Evolutionary conservation across 2,797 vertebrate species (phyloP).

Genomic region (Natrix natrix): DNA sequence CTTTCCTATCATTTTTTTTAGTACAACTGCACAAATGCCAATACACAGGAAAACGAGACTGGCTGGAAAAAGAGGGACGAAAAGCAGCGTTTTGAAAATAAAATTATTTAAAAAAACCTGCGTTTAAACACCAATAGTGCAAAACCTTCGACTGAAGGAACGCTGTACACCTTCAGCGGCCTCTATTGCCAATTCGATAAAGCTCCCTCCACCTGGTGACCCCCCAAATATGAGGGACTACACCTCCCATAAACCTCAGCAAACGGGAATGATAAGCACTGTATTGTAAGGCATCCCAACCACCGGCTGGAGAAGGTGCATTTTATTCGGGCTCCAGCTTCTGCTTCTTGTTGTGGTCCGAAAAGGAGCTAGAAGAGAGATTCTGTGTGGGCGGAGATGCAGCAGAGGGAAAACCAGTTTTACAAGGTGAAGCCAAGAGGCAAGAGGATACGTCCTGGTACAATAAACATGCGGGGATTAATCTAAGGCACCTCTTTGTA

Average conservation of each 20-base stretch:
- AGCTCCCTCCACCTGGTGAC: not conserved
- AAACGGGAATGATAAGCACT: not conserved
- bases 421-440: conserved; percentile 4
- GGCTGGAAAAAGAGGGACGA: too few species aligned
- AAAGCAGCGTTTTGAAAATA: not conserved
- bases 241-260: not conserved
- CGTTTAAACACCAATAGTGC: not conserved
- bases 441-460: not conserved
- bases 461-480: not conserved
- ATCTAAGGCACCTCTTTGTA: not conserved
- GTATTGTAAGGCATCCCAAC: not conserved
- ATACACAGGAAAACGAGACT: not conserved
- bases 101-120: not conserved
- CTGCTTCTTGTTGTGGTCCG: not conserved
- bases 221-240: not conserved
- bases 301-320: not conserved
- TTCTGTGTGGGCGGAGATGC: conserved; percentile 7
- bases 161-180: not conserved
- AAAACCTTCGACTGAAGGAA: not conserved
- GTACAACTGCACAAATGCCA: not conserved
- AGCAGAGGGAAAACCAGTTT: conserved; percentile 13
- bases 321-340: not conserved
- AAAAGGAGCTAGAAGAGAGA: not conserved
- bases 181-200: not conserved
- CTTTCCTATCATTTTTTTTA: not conserved